A percentile compares a stretch with the other conserved stretches of the same genome.
Evolutionary conservation across 2,797 vertebrate genomes (phyloP).

Genomic region (Lacerta bilineata): DNA sequence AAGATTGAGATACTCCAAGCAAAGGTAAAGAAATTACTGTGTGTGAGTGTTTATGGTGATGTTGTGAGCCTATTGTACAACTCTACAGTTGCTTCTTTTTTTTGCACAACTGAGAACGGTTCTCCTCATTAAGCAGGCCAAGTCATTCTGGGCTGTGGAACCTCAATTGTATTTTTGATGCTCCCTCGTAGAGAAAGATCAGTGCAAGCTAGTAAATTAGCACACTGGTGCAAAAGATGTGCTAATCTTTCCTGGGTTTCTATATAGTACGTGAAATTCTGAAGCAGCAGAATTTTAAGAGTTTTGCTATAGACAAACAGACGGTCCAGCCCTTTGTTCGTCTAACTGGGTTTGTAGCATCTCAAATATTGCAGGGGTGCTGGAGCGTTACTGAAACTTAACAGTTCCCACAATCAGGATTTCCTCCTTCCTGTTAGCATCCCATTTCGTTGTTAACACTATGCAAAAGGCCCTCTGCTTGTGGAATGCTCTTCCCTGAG

Average conservation of each 20-base stretch:
- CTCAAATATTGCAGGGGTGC: background rate
- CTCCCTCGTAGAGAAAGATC: no score
- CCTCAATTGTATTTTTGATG: background rate
- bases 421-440: no score
- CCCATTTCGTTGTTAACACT: no score
- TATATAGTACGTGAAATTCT: background rate
- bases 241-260: background rate
- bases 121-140: background rate
- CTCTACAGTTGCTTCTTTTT: background rate
- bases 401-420: no score
- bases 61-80: background rate
- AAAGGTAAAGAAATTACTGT: slow-evolving; percentile 70
- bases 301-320: background rate
- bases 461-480: no score
- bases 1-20: slow-evolving; percentile 72
- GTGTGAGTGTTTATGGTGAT: background rate
- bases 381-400: background rate
- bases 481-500: no score
- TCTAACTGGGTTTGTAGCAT: background rate
- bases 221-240: background rate
- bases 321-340: background rate
- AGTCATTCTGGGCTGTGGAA: no score
- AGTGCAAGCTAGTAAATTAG: background rate
- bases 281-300: background rate
- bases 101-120: background rate